Conservation (phyloP, 2,113 vertebrate species). For the Mormoops blainvillei region DNA sequence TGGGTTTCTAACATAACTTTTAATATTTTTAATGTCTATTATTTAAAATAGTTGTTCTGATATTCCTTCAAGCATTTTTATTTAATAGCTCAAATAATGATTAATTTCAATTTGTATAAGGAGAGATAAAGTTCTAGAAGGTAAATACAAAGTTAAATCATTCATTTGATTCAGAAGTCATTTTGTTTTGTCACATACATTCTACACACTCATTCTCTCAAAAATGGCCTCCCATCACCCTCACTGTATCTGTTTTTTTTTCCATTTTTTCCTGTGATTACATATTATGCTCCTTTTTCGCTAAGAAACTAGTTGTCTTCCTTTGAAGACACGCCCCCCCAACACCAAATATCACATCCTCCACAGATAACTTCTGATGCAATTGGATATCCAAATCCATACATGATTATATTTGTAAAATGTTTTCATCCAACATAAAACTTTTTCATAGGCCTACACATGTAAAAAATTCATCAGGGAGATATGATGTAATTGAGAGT, state of each 20-base stretch:
- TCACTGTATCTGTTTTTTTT: background rate
- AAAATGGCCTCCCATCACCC: background rate
- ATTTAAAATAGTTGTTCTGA: background rate
- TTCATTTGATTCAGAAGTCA: background rate
- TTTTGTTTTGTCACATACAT: background rate
- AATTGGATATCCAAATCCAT: background rate
- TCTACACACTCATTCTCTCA: background rate
- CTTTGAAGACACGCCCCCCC: background rate
- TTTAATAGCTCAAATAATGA: background rate
- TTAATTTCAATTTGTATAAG: background rate
- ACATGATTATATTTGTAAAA: constrained; percentile 5
- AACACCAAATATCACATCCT: background rate
- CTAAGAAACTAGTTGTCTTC: background rate
- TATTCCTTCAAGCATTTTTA: background rate
- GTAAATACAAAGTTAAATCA: background rate
- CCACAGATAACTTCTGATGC: background rate
- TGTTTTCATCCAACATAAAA: background rate
- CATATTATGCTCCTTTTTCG: background rate
- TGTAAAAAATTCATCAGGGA: background rate
- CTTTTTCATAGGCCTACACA: background rate
- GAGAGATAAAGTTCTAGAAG: background rate
- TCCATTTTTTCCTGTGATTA: background rate
- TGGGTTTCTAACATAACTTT: background rate
- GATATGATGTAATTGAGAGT: background rate
- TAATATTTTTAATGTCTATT: background rate